Percentiles rank a stretch among this genome's conserved stretches.
These are phyloP conservation scores for Mactra quadrangularis DNA, from an alignment of 1,140 invertebrate genomes.

Conservation along the genomic window DNA sequence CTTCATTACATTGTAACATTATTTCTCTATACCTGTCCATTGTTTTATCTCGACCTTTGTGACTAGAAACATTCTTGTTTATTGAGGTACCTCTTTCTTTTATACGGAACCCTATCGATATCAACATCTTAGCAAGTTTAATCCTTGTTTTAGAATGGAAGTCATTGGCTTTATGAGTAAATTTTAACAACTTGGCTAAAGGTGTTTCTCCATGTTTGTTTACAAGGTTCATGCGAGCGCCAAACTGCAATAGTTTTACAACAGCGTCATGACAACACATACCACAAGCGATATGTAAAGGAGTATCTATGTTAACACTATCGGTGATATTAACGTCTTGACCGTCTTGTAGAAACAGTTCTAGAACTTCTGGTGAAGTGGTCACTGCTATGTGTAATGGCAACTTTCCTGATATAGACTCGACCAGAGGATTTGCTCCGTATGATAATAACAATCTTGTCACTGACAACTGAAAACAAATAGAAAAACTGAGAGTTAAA, in stretches of 20 bases:
- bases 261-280: constrained; percentile 62
- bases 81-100: background rate
- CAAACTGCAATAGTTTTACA: constrained; percentile 61
- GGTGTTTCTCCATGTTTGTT: constrained; percentile 71
- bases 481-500: background rate
- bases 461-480: constrained; percentile 37
- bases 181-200: constrained; percentile 70
- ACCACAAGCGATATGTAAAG: constrained; percentile 70
- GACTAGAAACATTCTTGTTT: background rate
- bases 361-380: constrained; percentile 54
- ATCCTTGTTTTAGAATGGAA: constrained; percentile 69
- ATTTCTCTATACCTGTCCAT: constrained; percentile 57
- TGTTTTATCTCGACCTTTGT: constrained; percentile 60
- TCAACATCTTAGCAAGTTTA: constrained; percentile 64
- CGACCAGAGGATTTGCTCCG: constrained; percentile 52
- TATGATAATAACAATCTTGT: constrained; percentile 43
- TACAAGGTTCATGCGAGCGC: constrained; percentile 66
- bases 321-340: constrained; percentile 71
- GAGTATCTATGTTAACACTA: constrained; percentile 66
- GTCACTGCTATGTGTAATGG: constrained; percentile 68
- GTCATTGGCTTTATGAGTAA: constrained; percentile 58
- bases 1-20: constrained; percentile 2
- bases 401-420: constrained; percentile 57
- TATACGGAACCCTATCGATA: constrained; percentile 67
- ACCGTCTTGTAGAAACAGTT: constrained; percentile 57